Percentiles rank a stretch among this genome's conserved stretches.
These are phyloP conservation scores for Thereuonema tuberculata DNA, from an alignment of 1,140 invertebrate genomes.

Conservation along the genomic window DNA sequence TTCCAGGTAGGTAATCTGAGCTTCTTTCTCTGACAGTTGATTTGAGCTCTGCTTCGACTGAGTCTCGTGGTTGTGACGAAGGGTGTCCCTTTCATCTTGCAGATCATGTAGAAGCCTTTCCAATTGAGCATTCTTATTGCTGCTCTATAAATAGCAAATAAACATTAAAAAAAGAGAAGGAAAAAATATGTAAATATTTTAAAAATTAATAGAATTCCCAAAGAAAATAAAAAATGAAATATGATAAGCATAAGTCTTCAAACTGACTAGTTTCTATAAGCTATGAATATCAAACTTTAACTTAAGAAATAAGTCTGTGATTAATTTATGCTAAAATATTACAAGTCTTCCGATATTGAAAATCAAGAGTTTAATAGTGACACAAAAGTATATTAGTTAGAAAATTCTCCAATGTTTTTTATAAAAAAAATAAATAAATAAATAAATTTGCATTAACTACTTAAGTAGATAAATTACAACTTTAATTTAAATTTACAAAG, in stretches of 20 bases:
- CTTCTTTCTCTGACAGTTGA: conserved; percentile 25
- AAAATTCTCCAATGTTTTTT: no score
- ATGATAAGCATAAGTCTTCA: neutral
- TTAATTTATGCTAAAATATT: no score
- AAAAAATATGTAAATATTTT: neutral
- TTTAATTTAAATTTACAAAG: no score
- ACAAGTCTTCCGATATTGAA: no score
- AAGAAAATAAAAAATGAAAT: neutral
- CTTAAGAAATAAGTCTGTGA: no score
- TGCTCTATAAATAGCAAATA: neutral
- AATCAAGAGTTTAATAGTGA: no score
- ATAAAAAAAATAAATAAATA: no score
- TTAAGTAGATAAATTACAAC: no score
- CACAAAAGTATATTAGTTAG: no score
- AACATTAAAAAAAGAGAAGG: neutral
- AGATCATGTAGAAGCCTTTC: conserved; percentile 21
- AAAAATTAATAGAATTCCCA: neutral
- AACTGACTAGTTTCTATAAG: neutral
- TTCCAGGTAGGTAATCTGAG: conserved; percentile 39
- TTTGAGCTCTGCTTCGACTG: conserved; percentile 20
- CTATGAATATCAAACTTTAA: no score
- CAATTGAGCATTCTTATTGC: neutral
- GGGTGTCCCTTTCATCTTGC: conserved; percentile 22
- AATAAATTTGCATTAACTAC: no score
- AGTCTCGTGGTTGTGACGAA: conserved; percentile 23